These are phyloP conservation scores for Centropyge bicolor DNA, from an alignment of 2,797 vertebrate genomes.

Conservation along the genomic window DNA sequence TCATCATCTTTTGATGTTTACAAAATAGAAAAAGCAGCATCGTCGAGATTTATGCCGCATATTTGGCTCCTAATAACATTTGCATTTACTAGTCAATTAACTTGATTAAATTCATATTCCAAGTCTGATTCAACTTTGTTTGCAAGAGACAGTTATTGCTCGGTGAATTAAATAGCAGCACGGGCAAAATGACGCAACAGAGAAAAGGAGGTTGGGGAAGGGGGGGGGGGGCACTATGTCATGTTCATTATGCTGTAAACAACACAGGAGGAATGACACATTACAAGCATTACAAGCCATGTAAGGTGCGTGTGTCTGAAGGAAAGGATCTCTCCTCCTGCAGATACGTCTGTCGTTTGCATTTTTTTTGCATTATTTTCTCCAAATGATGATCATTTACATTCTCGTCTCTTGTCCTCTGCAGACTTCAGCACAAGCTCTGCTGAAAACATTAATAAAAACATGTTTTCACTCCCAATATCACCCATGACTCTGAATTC, in stretches of 20 bases:
- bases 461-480: conserved; percentile 59
- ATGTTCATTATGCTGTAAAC: conserved; percentile 70
- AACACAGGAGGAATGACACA: conserved; percentile 58
- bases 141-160: conserved; percentile 61
- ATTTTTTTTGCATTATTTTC: neutral
- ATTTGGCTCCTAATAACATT: conserved; percentile 74
- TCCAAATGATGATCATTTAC: conserved; percentile 12
- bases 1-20: conserved; percentile 81
- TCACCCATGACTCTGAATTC: conserved; percentile 55
- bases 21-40: conserved; percentile 68
- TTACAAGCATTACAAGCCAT: conserved; percentile 35
- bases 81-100: conserved; percentile 84
- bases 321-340: neutral
- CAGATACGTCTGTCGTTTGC: neutral
- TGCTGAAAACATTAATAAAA: conserved; percentile 37
- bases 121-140: conserved; percentile 70
- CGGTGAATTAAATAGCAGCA: conserved; percentile 62
- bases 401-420: conserved; percentile 19
- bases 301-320: conserved; percentile 13
- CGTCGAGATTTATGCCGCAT: conserved; percentile 70
- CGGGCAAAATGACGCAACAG: conserved; percentile 56
- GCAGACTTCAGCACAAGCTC: conserved; percentile 7
- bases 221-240: conserved; percentile 39
- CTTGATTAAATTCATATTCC: conserved; percentile 81
- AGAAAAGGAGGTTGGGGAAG: neutral